phyloP scores from a whole-genome alignment of 1,140 invertebrate genomes.

The Diorhabda carinulata region DNA sequence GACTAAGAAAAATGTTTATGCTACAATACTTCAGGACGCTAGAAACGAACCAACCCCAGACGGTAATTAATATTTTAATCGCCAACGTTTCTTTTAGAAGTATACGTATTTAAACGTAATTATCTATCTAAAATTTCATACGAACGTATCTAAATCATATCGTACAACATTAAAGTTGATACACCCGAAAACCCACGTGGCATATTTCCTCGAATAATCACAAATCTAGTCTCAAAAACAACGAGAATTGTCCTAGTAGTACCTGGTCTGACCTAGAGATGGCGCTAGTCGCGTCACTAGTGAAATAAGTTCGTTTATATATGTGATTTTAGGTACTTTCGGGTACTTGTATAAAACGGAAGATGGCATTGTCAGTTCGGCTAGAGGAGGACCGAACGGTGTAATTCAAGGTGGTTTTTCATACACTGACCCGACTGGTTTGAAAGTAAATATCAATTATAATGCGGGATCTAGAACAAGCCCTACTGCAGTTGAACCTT shows the following conservation, averaged over 20 bases:
- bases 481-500: constrained; percentile 3
- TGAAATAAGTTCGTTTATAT: too few species aligned
- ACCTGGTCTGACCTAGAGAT: too few species aligned
- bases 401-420: constrained; percentile 42
- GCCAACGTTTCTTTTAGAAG: too few species aligned
- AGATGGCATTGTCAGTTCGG: constrained; percentile 45
- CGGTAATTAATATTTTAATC: not conserved
- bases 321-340: constrained; percentile 31
- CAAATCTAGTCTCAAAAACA: too few species aligned
- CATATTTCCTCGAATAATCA: too few species aligned
- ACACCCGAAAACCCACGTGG: too few species aligned
- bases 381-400: constrained; percentile 40
- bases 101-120: too few species aligned
- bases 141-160: too few species aligned
- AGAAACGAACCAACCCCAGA: constrained; percentile 20
- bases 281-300: too few species aligned
- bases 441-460: constrained; percentile 47
- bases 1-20: constrained; percentile 10
- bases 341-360: constrained; percentile 45
- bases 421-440: constrained; percentile 46
- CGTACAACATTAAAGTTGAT: too few species aligned
- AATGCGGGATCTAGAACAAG: constrained; percentile 39
- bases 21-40: constrained; percentile 10
- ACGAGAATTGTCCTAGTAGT: too few species aligned
- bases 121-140: too few species aligned